Percentiles rank a stretch among this genome's conserved stretches.
These are phyloP conservation scores for Periplaneta americana DNA, from an alignment of 1,140 invertebrate genomes.

Conservation along the genomic window DNA sequence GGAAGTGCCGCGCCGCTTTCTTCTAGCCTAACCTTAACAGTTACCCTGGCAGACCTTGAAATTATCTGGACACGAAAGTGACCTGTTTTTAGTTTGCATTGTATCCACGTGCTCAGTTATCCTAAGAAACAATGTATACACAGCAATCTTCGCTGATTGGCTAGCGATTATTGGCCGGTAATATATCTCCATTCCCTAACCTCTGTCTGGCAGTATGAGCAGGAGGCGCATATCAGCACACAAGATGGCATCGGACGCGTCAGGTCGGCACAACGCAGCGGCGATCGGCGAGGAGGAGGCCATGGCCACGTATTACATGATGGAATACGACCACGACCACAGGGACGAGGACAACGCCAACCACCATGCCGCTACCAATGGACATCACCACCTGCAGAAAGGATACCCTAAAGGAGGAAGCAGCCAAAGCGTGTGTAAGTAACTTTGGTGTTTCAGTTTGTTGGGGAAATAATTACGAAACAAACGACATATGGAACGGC, in stretches of 20 bases:
- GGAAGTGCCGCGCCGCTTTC: too few relatives aligned
- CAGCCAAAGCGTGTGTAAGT: neutral
- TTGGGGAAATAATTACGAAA: too few relatives aligned
- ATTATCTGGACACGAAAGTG: neutral
- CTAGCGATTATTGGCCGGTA: neutral
- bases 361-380: neutral
- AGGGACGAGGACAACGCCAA: neutral
- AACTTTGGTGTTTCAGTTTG: too few relatives aligned
- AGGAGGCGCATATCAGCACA: neutral
- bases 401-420: neutral
- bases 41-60: neutral
- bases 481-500: too few relatives aligned
- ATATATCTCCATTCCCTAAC: conserved; percentile 7
- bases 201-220: conserved; percentile 2
- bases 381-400: neutral
- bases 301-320: neutral
- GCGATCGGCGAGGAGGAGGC: neutral
- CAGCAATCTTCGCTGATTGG: neutral
- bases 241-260: neutral
- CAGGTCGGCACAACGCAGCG: neutral
- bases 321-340: neutral
- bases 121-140: neutral
- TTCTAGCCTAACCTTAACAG: neutral
- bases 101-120: neutral
- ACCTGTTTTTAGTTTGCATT: neutral